Evolutionary conservation across 2,113 vertebrate species (phyloP), one percentile per base, ranked within the genome.

Genomic region (Gyps fulvus): DNA sequence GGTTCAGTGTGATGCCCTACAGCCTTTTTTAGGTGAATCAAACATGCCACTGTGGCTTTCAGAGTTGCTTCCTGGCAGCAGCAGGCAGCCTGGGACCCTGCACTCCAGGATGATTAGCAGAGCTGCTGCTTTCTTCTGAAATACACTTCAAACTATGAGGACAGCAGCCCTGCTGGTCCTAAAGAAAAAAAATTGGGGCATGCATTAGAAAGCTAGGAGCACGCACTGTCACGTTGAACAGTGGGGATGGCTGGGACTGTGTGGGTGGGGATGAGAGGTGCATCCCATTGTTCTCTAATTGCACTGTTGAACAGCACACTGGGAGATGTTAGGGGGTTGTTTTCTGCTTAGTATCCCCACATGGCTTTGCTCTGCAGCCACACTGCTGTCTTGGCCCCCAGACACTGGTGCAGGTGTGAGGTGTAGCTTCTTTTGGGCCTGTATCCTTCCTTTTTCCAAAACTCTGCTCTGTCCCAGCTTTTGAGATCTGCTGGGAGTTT

Each of bases 221-320:
- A 7, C 0, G 1, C 7, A 6, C 11, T 52, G 21, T 58, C 20
- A 10, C 0, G 0, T 1, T 73, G 50, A 45, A 23, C 19, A 19
- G 43, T 11, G 66, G 45, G 42, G 38, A 3, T 31, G 52, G 26
- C 66, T 70, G 31, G 43, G 26, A 10, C n/a, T 11, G 13, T 1
- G 1, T 42, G 65, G 12, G 11, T 47, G 49, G 10, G 15, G 11
- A 13, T 25, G 54, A 83, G 74, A 76, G 34, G 54, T 57, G 19
- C 18, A 18, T 32, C 58, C 27, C 3, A 1, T 23, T 49, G 32
- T 78, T 78, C 70, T 76, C 21, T 34, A 14, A 19, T 38, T 23
- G 42, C 38, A 10, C 26, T 38, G n/a, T 34, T 63, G 42, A 47
- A 40, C 31, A 22, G 67, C 18, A 34, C 29, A 8, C 47, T 19